Conservation (phyloP, 2,888 invertebrate species). For the Tryphoninae sp. region DNA sequence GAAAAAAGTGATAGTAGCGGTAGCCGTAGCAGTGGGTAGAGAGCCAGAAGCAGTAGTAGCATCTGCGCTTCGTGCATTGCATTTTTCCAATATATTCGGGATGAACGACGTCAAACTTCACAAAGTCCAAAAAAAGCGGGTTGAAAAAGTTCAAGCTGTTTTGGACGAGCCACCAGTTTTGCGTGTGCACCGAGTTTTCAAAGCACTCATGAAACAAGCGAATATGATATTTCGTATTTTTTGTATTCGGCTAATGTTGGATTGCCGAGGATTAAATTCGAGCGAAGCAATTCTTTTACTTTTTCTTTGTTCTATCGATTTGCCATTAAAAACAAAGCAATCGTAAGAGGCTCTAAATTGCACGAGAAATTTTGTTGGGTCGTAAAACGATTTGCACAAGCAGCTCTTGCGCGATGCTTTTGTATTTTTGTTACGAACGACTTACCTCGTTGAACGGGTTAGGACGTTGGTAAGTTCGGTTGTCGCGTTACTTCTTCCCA, state of each 20-base stretch:
- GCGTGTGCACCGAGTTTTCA: slow-evolving; percentile 13
- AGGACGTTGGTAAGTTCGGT: slow-evolving; percentile 43
- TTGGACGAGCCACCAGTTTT: slow-evolving; percentile 1
- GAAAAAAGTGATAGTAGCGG: slow-evolving; percentile 8
- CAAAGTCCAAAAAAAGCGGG: slow-evolving; percentile 45
- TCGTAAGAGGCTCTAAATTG: slow-evolving; percentile 1
- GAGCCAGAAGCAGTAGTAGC: slow-evolving; percentile 14
- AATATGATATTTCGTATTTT: neutral
- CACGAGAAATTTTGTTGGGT: neutral
- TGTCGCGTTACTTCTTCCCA: slow-evolving; percentile 46
- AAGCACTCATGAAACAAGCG: slow-evolving; percentile 25
- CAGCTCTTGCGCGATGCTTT: slow-evolving; percentile 19
- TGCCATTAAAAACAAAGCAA: slow-evolving; percentile 13
- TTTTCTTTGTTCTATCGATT: slow-evolving; percentile 8
- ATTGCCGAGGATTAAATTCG: slow-evolving; percentile 25
- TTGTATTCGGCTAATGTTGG: slow-evolving; percentile 28
- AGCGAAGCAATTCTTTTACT: slow-evolving; percentile 34
- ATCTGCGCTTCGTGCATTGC: slow-evolving; percentile 2
- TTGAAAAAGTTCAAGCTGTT: slow-evolving; percentile 26
- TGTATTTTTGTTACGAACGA: slow-evolving; percentile 40
- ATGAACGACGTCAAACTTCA: slow-evolving; percentile 41
- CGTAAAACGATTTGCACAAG: slow-evolving; percentile 14
- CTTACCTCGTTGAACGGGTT: slow-evolving; percentile 65
- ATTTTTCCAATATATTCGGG: slow-evolving; percentile 45
- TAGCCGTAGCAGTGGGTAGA: neutral